phyloP scores from a whole-genome alignment of 2,113 vertebrate species.

The Oreochromis niloticus region DNA sequence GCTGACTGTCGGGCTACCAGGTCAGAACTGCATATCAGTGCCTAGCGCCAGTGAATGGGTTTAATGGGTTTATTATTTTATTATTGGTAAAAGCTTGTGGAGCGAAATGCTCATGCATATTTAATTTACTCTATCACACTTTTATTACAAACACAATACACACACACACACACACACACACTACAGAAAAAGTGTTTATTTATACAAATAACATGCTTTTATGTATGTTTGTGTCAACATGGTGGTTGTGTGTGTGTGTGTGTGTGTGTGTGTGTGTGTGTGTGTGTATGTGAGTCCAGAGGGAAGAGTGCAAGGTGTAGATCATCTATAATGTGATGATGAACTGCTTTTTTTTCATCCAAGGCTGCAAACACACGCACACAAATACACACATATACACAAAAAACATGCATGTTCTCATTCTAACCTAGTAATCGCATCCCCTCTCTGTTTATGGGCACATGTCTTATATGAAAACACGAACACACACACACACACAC shows the following conservation, averaged over 20 bases:
- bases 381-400: neutral
- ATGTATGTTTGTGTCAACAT: neutral
- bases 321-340: slow-evolving; percentile 39
- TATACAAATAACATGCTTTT: neutral
- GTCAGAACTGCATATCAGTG: neutral
- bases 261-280: no score
- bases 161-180: neutral
- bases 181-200: neutral
- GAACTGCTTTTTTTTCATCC: neutral
- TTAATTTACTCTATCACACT: slow-evolving; percentile 39
- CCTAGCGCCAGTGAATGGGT: neutral
- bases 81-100: slow-evolving; percentile 43
- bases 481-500: neutral
- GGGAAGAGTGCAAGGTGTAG: neutral
- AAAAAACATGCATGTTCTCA: neutral
- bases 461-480: neutral
- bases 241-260: neutral
- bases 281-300: neutral
- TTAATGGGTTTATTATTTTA: slow-evolving; percentile 24
- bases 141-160: neutral
- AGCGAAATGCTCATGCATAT: slow-evolving; percentile 45
- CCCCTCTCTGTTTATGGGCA: neutral
- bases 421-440: neutral
- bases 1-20: neutral
- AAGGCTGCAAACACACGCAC: neutral